phyloP scores from a whole-genome alignment of 1,140 invertebrate species.

The Lordiphosa stackelbergi region DNA sequence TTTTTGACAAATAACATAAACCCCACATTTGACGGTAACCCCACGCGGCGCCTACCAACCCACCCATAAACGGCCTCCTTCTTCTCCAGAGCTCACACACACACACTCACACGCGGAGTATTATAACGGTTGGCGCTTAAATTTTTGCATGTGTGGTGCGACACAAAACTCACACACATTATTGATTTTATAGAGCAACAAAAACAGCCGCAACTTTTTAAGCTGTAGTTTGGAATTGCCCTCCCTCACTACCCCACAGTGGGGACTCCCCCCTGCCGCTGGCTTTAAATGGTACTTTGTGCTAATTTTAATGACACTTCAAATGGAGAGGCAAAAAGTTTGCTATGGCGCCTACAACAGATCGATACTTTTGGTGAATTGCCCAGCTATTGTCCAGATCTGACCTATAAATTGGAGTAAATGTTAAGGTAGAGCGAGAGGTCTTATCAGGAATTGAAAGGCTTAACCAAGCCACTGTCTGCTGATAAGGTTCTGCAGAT shows the following conservation, averaged over 20 bases:
- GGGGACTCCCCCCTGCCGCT: not conserved
- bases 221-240: constrained; percentile 31
- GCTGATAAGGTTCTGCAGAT: constrained; percentile 10
- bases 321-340: constrained; percentile 2
- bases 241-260: not conserved
- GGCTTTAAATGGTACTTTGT: constrained; percentile 5
- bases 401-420: constrained; percentile 27
- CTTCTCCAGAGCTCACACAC: constrained; percentile 1
- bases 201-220: constrained; percentile 32
- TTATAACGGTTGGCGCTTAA: constrained; percentile 31
- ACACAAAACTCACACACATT: constrained; percentile 19
- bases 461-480: not conserved
- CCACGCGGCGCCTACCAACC: not conserved
- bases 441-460: constrained; percentile 16
- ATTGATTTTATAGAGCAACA: constrained; percentile 65
- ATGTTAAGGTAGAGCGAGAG: not conserved
- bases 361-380: constrained; percentile 11
- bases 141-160: constrained; percentile 49
- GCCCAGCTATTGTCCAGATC: constrained; percentile 22
- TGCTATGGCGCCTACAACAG: not conserved
- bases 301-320: constrained; percentile 13
- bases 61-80: not conserved
- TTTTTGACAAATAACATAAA: constrained; percentile 41
- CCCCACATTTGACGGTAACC: constrained; percentile 10
- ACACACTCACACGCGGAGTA: constrained; percentile 9